These are phyloP conservation scores for Alligator sinensis DNA, from an alignment of 2,113 vertebrate genomes.

Conservation along the genomic window DNA sequence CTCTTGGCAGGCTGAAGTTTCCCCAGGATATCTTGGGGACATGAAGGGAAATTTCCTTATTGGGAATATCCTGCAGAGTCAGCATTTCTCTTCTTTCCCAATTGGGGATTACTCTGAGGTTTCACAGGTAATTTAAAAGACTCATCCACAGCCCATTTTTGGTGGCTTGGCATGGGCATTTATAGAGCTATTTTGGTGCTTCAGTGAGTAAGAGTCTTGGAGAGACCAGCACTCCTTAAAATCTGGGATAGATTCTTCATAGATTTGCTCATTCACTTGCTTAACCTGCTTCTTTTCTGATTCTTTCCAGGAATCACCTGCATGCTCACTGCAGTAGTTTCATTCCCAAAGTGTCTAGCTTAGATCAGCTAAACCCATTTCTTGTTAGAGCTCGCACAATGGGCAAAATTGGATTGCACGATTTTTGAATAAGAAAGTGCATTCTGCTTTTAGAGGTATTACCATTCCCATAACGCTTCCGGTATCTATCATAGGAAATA, in stretches of 20 bases:
- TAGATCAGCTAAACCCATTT: neutral
- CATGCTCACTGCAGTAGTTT: neutral
- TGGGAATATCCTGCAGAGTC: no score
- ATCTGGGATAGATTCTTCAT: neutral
- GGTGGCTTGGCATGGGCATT: neutral
- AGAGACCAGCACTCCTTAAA: neutral
- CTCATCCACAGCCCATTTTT: neutral
- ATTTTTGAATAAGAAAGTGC: neutral
- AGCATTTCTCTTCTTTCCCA: neutral
- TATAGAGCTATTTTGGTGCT: neutral
- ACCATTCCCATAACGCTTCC: neutral
- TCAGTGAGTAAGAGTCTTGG: neutral
- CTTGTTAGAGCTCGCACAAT: neutral
- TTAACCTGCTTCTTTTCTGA: neutral
- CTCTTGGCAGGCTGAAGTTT: no score
- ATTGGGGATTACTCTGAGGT: neutral
- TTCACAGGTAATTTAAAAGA: neutral
- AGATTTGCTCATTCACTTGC: neutral
- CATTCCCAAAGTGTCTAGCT: rapidly evolving
- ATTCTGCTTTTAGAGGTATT: neutral
- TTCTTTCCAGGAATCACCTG: neutral
- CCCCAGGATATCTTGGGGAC: no score
- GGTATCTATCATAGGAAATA: neutral
- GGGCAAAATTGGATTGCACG: neutral
- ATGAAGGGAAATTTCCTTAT: no score